Evolutionary conservation across 1,140 invertebrate genomes (phyloP), one percentile per base, ranked within the genome.

Genomic region (Sitobion miscanthi): DNA sequence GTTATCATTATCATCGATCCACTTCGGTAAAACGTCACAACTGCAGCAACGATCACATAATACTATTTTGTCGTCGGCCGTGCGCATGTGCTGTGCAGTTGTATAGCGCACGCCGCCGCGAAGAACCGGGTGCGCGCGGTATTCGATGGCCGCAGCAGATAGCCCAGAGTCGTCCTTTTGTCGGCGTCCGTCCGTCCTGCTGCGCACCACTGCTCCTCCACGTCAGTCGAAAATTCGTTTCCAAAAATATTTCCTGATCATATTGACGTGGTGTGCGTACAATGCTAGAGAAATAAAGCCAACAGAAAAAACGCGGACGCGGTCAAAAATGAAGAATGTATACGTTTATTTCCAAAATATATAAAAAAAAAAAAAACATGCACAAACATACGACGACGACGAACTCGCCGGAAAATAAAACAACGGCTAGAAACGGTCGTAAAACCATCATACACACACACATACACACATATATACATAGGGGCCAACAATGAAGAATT

Each of bases 401-500:
- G 17, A 90, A 77, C 30, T 49, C 62, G 30, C 47, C 17, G 42
- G 91, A 52, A 92, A 83, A 82, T 77, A 83, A 92, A 92, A 82
- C 87, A 57, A 91, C 45, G 23, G 57, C 17, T 77, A 49, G 57
- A 35, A 77, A 91, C 57, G 90, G 45, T 92, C 77, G 91, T 92
- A 82, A 92, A 92, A 83, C 25, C 45, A 47, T 77, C 62, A 62
- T 25, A 42, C 14, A 77, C 69, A 77, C 30, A 82, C 30, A n/a
- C 25, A 77, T 69, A 11, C 8, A 57, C 25, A 57, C 30, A 62
- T 62, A 57, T 30, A 62, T 17, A 69, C 6, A 69, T n/a, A 35
- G 62, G 62, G 90, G n/a, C 17, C 47, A 38, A 91, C 54, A 52
- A 86, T 57, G 38, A 93, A 86, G 91, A 93, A 93, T 93, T 92